Evolutionary conservation across 2,113 vertebrate species (phyloP), one percentile per base, ranked within the genome.

Genomic region (Elephantulus edwardii): DNA sequence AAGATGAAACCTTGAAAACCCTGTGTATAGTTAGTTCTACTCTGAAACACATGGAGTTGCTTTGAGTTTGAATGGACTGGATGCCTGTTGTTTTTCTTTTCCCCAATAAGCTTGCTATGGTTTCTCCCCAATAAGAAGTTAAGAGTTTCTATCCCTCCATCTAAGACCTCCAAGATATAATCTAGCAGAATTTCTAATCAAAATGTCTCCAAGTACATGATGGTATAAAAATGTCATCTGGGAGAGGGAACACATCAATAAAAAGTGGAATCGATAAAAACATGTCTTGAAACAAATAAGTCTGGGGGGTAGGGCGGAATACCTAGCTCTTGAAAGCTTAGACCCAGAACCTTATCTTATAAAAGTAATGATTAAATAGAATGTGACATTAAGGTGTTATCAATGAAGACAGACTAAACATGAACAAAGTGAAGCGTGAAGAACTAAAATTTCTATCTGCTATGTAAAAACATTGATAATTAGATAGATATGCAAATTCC

Each of bases 371-470:
- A 54, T 74, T 85, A 72, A 52, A 38, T 42, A 86, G 16, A 8
- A 10, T 24, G 1, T n/a, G 17, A 12, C 3, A n/a, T 38, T 9
- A 11, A 13, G 11, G 19, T 3, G 10, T 6, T 70, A 1, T 42
- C 58, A 66, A 10, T 52, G 3, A 10, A 13, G 6, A 56, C 33
- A 85, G 40, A 56, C 26, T 48, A 50, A 74, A 87, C 60, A n/a
- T 60, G 42, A 89, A 70, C 19, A 58, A 66, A 80, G 3, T 28
- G 13, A 68, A 33, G 74, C 17, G 40, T 20, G 30, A 86, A 56
- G 35, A 78, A 71, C 60, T 26, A 68, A 60, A 81, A 60, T 42
- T 38, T 62, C 3, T 26, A 72, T 50, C 83, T 38, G 5, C 35
- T 75, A 22, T 60, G 1, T 17, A 62, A 89, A 90, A 89, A 24